Percentiles rank a stretch among this genome's conserved stretches.
Evolutionary conservation across 2,113 vertebrate genomes (phyloP).

Genomic region (Anoplopoma fimbria): DNA sequence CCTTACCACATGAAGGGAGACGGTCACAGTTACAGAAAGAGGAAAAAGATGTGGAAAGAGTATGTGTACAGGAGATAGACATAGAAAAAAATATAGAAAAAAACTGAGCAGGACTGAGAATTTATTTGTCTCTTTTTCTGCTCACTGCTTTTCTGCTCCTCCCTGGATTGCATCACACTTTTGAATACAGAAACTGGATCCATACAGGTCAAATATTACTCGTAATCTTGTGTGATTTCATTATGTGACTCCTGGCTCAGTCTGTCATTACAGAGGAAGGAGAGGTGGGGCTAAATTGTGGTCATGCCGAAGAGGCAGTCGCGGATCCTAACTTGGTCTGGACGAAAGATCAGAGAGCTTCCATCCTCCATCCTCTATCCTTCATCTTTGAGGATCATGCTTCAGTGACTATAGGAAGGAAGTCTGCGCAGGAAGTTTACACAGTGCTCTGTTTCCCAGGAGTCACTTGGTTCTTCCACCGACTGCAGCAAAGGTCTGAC

Average conservation of each 20-base stretch:
- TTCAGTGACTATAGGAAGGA: conserved; percentile 60
- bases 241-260: conserved; percentile 62
- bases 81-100: background rate
- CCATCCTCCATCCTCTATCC: conserved; percentile 66
- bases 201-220: conserved; percentile 63
- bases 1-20: conserved; percentile 56
- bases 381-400: conserved; percentile 62
- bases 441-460: conserved; percentile 54
- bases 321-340: conserved; percentile 54
- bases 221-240: conserved; percentile 71
- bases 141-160: conserved; percentile 20
- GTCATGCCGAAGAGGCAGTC: conserved; percentile 62
- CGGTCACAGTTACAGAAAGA: conserved; percentile 48
- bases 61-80: conserved; percentile 33
- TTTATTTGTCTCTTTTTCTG: conserved; percentile 20
- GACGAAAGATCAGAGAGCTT: conserved; percentile 58
- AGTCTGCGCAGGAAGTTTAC: conserved; percentile 69
- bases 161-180: conserved; percentile 28
- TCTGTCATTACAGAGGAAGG: conserved; percentile 54
- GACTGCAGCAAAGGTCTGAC: conserved; percentile 53
- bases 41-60: conserved; percentile 43
- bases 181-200: conserved; percentile 24
- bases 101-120: conserved; percentile 22
- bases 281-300: conserved; percentile 33
- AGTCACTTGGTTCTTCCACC: conserved; percentile 57